Evolutionary conservation across 2,113 vertebrate genomes (phyloP).

Genomic region (Passerina amoena): DNA sequence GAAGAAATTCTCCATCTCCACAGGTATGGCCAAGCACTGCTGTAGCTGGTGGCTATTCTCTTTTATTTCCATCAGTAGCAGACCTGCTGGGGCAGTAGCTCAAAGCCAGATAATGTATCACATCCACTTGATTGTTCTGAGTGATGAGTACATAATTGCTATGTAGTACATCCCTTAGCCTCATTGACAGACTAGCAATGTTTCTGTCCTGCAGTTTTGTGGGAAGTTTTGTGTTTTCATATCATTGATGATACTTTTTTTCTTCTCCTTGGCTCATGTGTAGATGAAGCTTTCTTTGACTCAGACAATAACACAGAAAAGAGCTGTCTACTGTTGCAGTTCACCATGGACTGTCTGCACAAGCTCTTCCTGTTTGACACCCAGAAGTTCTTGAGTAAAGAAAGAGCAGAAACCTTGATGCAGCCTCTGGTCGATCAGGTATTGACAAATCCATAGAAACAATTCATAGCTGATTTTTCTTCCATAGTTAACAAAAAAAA

Average conservation of each 20-base stretch:
- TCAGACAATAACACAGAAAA: slow-evolving; percentile 78
- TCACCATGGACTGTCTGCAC: slow-evolving; percentile 83
- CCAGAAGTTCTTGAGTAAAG: slow-evolving; percentile 89
- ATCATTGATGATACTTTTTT: neutral
- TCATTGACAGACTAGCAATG: neutral
- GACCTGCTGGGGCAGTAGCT: neutral
- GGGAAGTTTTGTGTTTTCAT: neutral
- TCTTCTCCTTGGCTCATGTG: neutral
- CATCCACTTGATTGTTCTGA: neutral
- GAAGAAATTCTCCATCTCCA: neutral
- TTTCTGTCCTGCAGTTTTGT: neutral
- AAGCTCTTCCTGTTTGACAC: slow-evolving; percentile 95
- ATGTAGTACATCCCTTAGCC: neutral
- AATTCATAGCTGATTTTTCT: neutral
- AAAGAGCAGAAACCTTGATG: slow-evolving; percentile 88
- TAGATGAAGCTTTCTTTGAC: slow-evolving; percentile 83
- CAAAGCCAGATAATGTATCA: neutral
- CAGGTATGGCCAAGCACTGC: neutral
- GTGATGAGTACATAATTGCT: neutral
- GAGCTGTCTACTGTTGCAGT: slow-evolving; percentile 80
- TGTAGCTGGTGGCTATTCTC: neutral
- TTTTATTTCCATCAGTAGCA: neutral
- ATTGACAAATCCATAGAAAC: neutral
- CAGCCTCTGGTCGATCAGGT: slow-evolving; percentile 92
- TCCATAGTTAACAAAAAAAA: neutral